Base-by-base conservation (phyloP, 23 tunicate species). In the Halocynthia roretzi region DNA sequence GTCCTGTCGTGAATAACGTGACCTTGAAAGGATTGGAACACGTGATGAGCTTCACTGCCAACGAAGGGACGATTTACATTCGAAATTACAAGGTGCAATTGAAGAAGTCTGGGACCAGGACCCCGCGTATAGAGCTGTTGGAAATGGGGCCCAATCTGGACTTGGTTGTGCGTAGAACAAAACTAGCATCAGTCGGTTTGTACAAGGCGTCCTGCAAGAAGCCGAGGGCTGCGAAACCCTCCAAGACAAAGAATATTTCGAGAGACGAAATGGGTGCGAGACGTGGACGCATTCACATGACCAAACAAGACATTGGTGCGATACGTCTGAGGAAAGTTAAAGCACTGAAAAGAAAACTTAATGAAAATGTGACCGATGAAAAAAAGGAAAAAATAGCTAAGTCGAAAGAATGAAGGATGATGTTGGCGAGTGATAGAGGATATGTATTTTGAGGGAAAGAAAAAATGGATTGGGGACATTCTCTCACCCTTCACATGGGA, bases 121-220 rank as follows among this genome's bases (percentile, higher is more conserved):
- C 83, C 8, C 99, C 99, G 0, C 86, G 99, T 0, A 77, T 94
- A 21, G 99, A 94, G 70, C 76, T 94, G 22, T 82, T 84, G 50
- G 85, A 87, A 48, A 84, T 94, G 90, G 99, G 99, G 10, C 99
- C 95, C 44, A 88, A 94, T 56, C 80, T 94, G 81, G 99, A 94
- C 62, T 75, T 94, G 12, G 64, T 76, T 51, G 62, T 94, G 6
- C 80, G 99, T n/a, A 77, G 99, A 54, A 84, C 87, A 8, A 81
- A 84, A 11, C 75, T 94, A 10, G 90, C 91, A 15, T 74, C 91
- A 23, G 84, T 82, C 51, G 90, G 80, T 21, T 61, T 82, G 75
- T 88, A 58, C 62, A 88, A 88, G 53, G 53, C 77, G 53, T 91
- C 99, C 10, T 88, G 99, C 77, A 85, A 78, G 50, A 75, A 75